These are phyloP conservation scores for Elephas maximus DNA, from an alignment of 2,113 vertebrate species.

Conservation along the genomic window DNA sequence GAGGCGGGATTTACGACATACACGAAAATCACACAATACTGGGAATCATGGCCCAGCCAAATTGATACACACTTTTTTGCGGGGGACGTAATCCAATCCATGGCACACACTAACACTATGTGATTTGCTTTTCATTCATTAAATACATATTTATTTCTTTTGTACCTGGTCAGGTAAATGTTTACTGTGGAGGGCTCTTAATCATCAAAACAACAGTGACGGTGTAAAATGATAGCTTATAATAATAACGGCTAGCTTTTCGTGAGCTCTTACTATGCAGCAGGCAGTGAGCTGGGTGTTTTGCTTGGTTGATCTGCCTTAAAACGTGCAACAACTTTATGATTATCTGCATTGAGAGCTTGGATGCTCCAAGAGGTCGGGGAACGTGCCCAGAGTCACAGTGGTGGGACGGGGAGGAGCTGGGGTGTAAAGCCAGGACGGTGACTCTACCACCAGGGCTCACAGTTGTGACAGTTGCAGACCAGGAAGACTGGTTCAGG, in stretches of 20 bases:
- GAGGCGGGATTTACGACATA: too few relatives aligned
- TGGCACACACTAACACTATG: not conserved
- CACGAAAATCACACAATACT: too few relatives aligned
- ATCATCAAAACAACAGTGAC: not conserved
- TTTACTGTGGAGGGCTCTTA: not conserved
- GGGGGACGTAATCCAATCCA: too few relatives aligned
- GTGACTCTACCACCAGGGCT: not conserved
- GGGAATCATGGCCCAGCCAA: too few relatives aligned
- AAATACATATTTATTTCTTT: slow-evolving; percentile 16
- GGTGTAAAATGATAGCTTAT: not conserved
- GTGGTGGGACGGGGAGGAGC: not conserved
- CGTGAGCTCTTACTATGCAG: not conserved
- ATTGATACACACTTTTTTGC: too few relatives aligned
- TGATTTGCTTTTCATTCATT: not conserved
- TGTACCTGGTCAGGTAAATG: not conserved
- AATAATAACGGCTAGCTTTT: not conserved
- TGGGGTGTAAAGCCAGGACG: not conserved
- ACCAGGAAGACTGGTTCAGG: not conserved
- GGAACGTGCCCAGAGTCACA: not conserved
- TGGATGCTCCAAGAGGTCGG: not conserved
- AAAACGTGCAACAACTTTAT: slow-evolving; percentile 2
- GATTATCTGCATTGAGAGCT: not conserved
- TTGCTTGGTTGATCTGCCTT: not conserved
- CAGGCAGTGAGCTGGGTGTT: not conserved
- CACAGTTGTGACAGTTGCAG: not conserved